Evolutionary conservation across 2,113 vertebrate species (phyloP), one percentile per base, ranked within the genome.

Genomic region (Brachyhypopomus occidentalis): DNA sequence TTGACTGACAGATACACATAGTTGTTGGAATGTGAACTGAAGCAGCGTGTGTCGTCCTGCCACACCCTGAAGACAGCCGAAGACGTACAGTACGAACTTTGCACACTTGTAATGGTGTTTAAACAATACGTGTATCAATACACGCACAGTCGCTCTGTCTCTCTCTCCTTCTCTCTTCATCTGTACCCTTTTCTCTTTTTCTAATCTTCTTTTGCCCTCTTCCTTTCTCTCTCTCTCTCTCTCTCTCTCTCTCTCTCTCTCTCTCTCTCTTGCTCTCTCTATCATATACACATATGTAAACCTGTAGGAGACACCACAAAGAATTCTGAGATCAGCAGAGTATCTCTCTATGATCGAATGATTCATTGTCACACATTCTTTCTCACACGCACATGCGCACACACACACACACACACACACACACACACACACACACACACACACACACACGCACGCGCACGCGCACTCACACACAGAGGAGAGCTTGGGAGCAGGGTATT

Each of bases 401-500:
- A 71, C 64, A 71, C 59, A 30, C 73, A 48, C 45, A 59, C 72
- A 59, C 78, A 73, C 19, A 52, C 79, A 75, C 52, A 71, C 60
- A 52, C 64, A 70, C 60, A 72, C 67, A 72, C 72, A 55, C 23
- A 62, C 78, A 73, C 62, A 62, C n/a, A 76, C 30, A 3, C 30
- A 30, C 30, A 2, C 30, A 59, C 60, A 12, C 78, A 59, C 16
- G n/a, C 72, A 55, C 23, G 45, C 78, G 63, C 62, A 62, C n/a
- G 76, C 30, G 30, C 30, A 30, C 30, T 30, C 30, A 59, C 60
- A 12, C 78, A 59, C 16, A 36, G 34, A 52, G 41, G 23, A 78
- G 82, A 74, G 83, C 79, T 85, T 80, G 71, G 67, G 81, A 86
- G 67, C 70, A 38, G 48, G 55, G 67, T 87, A 86, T 87, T 87